These are phyloP conservation scores for Cremastinae sp. DNA, from an alignment of 2,888 invertebrate genomes.

Conservation along the genomic window DNA sequence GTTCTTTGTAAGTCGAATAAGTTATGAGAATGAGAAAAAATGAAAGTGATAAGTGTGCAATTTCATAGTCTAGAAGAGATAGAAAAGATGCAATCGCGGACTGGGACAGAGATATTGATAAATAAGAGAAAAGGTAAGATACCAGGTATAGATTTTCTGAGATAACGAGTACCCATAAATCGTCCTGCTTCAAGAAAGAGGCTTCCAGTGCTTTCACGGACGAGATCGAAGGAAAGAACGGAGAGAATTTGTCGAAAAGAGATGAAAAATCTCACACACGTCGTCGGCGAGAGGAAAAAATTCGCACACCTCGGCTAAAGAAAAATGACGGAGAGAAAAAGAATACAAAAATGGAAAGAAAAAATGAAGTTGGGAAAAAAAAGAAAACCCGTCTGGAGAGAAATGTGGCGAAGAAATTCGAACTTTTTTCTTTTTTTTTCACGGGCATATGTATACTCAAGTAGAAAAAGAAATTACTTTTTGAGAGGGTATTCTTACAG, in stretches of 20 bases:
- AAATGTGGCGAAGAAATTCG: slow-evolving; percentile 44
- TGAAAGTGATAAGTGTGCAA: slow-evolving; percentile 43
- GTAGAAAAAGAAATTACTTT: slow-evolving; percentile 19
- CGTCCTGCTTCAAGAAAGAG: slow-evolving; percentile 50
- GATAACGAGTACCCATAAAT: slow-evolving; percentile 64
- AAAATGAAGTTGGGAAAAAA: slow-evolving; percentile 33
- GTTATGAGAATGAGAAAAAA: slow-evolving; percentile 37
- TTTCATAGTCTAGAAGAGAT: slow-evolving; percentile 27
- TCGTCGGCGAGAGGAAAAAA: slow-evolving; percentile 18
- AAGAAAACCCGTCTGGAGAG: slow-evolving; percentile 27
- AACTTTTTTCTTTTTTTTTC: too few relatives aligned
- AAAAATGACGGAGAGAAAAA: slow-evolving; percentile 17
- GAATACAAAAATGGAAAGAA: slow-evolving; percentile 24
- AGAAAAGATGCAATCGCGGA: slow-evolving; percentile 23
- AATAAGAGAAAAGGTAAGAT: slow-evolving; percentile 41
- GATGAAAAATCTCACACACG: slow-evolving; percentile 27
- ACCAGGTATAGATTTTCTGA: slow-evolving; percentile 60
- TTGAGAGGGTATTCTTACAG: too few relatives aligned
- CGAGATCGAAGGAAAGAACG: slow-evolving; percentile 28
- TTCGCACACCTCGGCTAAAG: neutral
- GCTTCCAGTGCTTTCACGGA: slow-evolving; percentile 42
- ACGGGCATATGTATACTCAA: too few relatives aligned
- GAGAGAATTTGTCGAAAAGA: slow-evolving; percentile 12
- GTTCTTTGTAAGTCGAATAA: neutral
- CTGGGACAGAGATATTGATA: slow-evolving; percentile 21